Base-by-base conservation (phyloP, 2,113 vertebrate species). In the Embiotoca jacksoni region DNA sequence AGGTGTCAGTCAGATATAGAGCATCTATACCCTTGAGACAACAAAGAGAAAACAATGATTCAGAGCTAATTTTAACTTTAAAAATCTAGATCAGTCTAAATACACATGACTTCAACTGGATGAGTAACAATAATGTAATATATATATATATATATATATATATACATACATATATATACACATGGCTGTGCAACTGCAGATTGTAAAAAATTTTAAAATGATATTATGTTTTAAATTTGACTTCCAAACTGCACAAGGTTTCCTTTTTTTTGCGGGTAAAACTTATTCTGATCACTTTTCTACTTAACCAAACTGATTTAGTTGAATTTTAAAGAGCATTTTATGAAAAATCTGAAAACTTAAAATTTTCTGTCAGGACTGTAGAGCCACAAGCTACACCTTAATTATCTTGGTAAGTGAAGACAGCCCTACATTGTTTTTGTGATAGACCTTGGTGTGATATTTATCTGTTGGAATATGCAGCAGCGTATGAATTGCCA, bases 1-100 rank as follows among this genome's bases (percentile, higher is more conserved):
- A 90, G 64, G 72, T 72, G 81, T 82, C 84, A 89, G 70, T 89
- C 73, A 75, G 65, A 89, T 87, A 54, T 81, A 47, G 80, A 85
- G 72, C 85, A 79, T 58, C 67, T 73, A 67, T 49, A 63, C 77
- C 75, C 85, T 57, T 6, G 78, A 84, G 88, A 86, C 37, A 61
- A 14, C 30, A 53, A 57, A 73, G 64, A 66, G 35, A 85, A 75
- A 86, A 90, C 59, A 89, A 53, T 60, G 37, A 81, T 54, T 70
- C 73, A 47, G 37, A 71, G 39, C 67, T 49, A 63, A 56, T 63
- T 81, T 82, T 81, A 83, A 83, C 66, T 74, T 72, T 6, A 63
- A 54, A 75, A 84, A 83, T 83, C 55, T 74, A 55, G 83, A 90
- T 65, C 81, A 88, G 63, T 32, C 60, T 32, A 33, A 50, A 31